Conservation (phyloP, 2,888 invertebrate species). For the Plemyria rubiginata region DNA sequence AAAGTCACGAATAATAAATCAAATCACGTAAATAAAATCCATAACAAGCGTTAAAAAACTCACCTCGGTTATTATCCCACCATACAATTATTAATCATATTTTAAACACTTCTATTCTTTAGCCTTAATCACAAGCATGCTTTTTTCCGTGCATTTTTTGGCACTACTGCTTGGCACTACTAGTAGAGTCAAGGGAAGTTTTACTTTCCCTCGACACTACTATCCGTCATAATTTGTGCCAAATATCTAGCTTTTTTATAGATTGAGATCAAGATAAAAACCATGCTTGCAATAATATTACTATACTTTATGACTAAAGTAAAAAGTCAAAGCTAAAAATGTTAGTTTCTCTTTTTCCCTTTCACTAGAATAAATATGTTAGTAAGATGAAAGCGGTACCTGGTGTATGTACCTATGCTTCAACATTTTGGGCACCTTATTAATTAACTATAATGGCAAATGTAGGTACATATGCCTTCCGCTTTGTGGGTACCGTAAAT, state of each 20-base stretch:
- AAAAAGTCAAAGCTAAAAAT: too few species aligned
- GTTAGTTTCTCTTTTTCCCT: not conserved
- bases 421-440: not conserved
- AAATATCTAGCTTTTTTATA: too few species aligned
- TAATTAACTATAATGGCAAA: not conserved
- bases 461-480: not conserved
- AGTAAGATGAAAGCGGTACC: not conserved
- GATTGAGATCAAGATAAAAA: too few species aligned
- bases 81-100: not conserved
- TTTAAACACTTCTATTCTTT: not conserved
- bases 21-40: too few species aligned
- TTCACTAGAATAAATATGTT: not conserved
- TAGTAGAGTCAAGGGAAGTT: too few species aligned
- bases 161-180: too few species aligned
- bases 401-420: not conserved
- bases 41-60: too few species aligned
- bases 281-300: not conserved
- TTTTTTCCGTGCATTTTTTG: not conserved
- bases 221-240: too few species aligned
- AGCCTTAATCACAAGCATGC: not conserved
- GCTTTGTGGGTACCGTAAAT: not conserved
- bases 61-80: not conserved
- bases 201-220: too few species aligned
- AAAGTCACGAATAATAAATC: too few species aligned
- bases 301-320: too few species aligned